Conservation (phyloP, 2,888 invertebrate genomes). For the Therioaphis trifolii region DNA sequence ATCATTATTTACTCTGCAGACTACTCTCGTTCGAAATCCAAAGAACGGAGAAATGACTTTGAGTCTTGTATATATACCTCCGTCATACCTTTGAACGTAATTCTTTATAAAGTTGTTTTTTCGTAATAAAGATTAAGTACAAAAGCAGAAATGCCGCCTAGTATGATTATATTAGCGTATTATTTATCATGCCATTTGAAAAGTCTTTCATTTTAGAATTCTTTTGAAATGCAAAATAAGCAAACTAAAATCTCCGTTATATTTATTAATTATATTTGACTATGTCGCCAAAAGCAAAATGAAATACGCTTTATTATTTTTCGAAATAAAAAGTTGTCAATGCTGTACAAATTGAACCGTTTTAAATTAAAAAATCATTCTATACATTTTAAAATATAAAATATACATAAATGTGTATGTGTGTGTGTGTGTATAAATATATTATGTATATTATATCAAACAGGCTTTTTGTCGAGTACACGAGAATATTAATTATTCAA, state of each 20-base stretch:
- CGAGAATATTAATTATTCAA: background rate
- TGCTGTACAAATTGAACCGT: constrained; percentile 18
- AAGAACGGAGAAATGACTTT: constrained; percentile 6
- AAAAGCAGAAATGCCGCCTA: constrained; percentile 20
- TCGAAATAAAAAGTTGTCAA: background rate
- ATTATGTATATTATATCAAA: background rate
- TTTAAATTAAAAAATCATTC: constrained; percentile 6
- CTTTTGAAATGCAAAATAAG: constrained; percentile 43
- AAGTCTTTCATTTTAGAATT: constrained; percentile 24
- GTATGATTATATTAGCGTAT: constrained; percentile 47
- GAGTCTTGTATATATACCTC: background rate
- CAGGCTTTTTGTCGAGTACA: background rate
- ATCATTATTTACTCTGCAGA: constrained; percentile 21
- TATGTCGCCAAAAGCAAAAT: constrained; percentile 2
- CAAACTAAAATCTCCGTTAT: constrained; percentile 32
- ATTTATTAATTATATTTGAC: constrained; percentile 40
- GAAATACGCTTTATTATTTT: background rate
- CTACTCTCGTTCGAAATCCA: background rate
- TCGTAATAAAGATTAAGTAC: constrained; percentile 34
- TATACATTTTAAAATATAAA: too few relatives aligned
- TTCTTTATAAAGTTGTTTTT: constrained; percentile 15
- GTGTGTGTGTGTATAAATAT: background rate
- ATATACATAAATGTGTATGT: background rate
- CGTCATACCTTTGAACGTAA: constrained; percentile 35
- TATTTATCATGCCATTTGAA: constrained; percentile 38